phyloP scores from a whole-genome alignment of 2,888 invertebrate genomes.

The Hybos culiciformis region DNA sequence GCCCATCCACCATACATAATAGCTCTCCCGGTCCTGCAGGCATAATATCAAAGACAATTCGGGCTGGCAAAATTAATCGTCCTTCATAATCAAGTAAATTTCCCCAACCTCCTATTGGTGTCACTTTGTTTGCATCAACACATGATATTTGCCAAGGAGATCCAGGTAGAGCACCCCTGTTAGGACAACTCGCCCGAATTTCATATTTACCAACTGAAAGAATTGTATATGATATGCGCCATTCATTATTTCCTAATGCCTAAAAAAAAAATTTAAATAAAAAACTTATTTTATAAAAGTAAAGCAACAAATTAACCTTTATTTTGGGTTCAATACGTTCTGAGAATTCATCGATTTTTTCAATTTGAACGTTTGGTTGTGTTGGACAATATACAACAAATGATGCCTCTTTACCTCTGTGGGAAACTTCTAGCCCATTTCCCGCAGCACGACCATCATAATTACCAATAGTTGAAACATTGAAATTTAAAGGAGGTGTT shows the following conservation, averaged over 20 bases:
- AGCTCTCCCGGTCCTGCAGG: slow-evolving; percentile 81
- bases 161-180: slow-evolving; percentile 49
- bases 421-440: slow-evolving; percentile 52
- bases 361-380: slow-evolving; percentile 50
- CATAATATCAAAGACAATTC: slow-evolving; percentile 74
- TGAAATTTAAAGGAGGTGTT: slow-evolving; percentile 43
- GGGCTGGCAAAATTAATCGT: slow-evolving; percentile 57
- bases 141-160: slow-evolving; percentile 65
- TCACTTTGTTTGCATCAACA: slow-evolving; percentile 32
- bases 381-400: slow-evolving; percentile 46
- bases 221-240: slow-evolving; percentile 81
- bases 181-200: slow-evolving; percentile 58
- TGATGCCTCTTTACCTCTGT: slow-evolving; percentile 56
- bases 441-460: slow-evolving; percentile 47
- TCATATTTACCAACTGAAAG: slow-evolving; percentile 86
- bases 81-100: slow-evolving; percentile 62
- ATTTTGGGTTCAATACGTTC: slow-evolving; percentile 36
- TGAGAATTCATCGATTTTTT: slow-evolving; percentile 31
- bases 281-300: not conserved
- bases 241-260: slow-evolving; percentile 57
- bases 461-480: slow-evolving; percentile 45
- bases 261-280: slow-evolving; percentile 6
- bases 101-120: slow-evolving; percentile 73
- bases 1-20: slow-evolving; percentile 50
- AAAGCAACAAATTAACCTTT: slow-evolving; percentile 18